Conservation (phyloP, 1,140 invertebrate genomes). For the Manduca sexta region DNA sequence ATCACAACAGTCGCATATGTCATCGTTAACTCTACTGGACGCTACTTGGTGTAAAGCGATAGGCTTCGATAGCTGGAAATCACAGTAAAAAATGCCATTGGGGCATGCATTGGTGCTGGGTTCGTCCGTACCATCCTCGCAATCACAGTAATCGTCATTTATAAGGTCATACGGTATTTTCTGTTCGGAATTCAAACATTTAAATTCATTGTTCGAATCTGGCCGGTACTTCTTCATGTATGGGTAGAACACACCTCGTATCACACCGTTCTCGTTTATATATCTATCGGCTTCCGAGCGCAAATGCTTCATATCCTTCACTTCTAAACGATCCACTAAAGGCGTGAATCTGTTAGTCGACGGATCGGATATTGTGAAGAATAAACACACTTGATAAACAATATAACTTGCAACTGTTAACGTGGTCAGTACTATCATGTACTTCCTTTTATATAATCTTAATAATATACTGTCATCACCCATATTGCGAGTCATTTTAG, state of each 20-base stretch:
- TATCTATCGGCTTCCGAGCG: conserved; percentile 48
- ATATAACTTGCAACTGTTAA: conserved; percentile 48
- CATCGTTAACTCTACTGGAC: conserved; percentile 89
- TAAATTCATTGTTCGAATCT: conserved; percentile 44
- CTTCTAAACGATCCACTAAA: conserved; percentile 31
- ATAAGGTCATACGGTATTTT: conserved; percentile 75
- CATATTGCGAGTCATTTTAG: too few relatives aligned
- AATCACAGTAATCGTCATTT: conserved; percentile 98
- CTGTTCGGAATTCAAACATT: conserved; percentile 44
- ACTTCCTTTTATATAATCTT: conserved; percentile 54
- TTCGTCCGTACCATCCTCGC: conserved; percentile 90
- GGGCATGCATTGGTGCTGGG: conserved; percentile 92
- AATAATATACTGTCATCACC: too few relatives aligned
- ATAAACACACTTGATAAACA: conserved; percentile 61
- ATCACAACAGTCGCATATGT: conserved; percentile 94
- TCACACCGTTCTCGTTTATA: conserved; percentile 51
- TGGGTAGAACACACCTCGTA: conserved; percentile 47
- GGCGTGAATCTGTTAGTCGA: conserved; percentile 27
- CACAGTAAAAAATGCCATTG: conserved; percentile 87
- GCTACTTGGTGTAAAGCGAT: conserved; percentile 57
- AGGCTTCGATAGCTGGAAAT: conserved; percentile 68
- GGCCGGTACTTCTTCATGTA: conserved; percentile 47
- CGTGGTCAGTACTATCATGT: conserved; percentile 42
- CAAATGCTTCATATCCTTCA: conserved; percentile 32
- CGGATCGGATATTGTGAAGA: conserved; percentile 44